These are phyloP conservation scores for Xanthia togata DNA, from an alignment of 2,888 invertebrate genomes.

Conservation along the genomic window DNA sequence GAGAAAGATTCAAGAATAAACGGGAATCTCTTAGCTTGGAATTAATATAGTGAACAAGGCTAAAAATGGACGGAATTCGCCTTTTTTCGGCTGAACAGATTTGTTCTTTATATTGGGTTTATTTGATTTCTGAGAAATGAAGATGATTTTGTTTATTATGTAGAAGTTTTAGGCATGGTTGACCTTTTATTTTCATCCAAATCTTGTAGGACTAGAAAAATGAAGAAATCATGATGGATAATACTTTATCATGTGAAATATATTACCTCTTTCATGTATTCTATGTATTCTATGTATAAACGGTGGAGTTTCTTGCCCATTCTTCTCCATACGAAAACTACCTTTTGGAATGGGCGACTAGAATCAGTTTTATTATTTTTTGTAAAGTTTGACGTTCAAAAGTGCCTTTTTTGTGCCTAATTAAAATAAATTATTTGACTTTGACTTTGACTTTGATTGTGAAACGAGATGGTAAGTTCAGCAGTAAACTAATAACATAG, in stretches of 20 bases:
- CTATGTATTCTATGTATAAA: no score
- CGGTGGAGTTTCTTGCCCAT: no score
- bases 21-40: constrained; percentile 73
- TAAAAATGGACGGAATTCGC: constrained; percentile 71
- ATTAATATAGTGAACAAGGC: constrained; percentile 78
- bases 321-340: no score
- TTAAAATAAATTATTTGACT: no score
- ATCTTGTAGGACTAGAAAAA: not conserved
- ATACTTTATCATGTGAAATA: not conserved
- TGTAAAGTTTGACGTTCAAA: no score
- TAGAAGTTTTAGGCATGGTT: constrained; percentile 1
- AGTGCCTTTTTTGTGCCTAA: no score
- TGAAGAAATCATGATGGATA: not conserved
- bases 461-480: not conserved
- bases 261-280: no score
- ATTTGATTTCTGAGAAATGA: constrained; percentile 66
- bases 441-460: no score
- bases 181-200: not conserved
- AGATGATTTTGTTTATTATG: constrained; percentile 30
- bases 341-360: no score
- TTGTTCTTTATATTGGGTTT: constrained; percentile 66
- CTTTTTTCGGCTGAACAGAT: constrained; percentile 64
- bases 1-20: constrained; percentile 70
- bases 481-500: no score
- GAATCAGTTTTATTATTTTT: no score